phyloP scores from a whole-genome alignment of 1,140 invertebrate species.

The Philopotamus ludificatus region DNA sequence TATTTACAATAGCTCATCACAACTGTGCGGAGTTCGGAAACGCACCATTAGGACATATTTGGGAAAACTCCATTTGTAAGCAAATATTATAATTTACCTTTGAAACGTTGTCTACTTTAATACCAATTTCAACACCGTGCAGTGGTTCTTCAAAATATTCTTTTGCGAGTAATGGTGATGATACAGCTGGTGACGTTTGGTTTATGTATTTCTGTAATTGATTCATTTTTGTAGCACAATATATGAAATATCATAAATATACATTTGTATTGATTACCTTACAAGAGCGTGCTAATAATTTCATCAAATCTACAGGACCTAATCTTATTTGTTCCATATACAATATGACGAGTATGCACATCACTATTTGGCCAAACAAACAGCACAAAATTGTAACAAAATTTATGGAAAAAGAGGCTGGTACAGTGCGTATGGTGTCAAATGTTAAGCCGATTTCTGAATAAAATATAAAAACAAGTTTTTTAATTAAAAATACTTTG shows the following conservation, averaged over 20 bases:
- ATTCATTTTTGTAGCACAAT: neutral
- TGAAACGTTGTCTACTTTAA: neutral
- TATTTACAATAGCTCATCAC: no score
- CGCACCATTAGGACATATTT: no score
- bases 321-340: constrained; percentile 31
- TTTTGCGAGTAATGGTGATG: no score
- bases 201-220: neutral
- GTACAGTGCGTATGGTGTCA: constrained; percentile 10
- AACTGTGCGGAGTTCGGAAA: no score
- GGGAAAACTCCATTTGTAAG: no score
- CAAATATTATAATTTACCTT: neutral
- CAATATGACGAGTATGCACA: constrained; percentile 22
- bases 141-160: neutral
- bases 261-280: neutral
- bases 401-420: neutral
- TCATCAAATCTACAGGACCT: constrained; percentile 25
- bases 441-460: constrained; percentile 26
- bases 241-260: neutral
- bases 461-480: constrained; percentile 8
- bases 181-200: neutral
- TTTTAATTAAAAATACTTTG: neutral
- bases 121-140: neutral
- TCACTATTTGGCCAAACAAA: neutral
- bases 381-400: constrained; percentile 5
- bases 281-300: neutral